Percentiles rank a stretch among this genome's conserved stretches.
These are phyloP conservation scores for Gerris buenoi DNA, from an alignment of 1,140 invertebrate genomes.

Conservation along the genomic window DNA sequence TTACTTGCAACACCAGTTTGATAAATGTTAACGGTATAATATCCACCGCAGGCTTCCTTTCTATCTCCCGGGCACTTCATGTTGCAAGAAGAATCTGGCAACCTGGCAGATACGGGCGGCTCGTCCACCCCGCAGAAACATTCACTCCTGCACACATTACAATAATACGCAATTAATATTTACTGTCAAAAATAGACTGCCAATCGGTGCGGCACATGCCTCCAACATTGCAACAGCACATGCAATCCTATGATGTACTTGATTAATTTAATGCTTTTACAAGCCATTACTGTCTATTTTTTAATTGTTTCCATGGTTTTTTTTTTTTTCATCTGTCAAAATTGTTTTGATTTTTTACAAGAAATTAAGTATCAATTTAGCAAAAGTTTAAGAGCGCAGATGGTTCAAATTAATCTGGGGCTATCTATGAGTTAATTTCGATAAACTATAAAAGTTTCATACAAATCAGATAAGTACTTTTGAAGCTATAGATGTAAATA, in stretches of 20 bases:
- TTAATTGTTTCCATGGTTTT: too few species aligned
- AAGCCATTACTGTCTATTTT: too few species aligned
- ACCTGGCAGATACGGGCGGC: conserved; percentile 37
- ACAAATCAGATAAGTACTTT: too few species aligned
- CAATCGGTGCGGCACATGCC: not conserved
- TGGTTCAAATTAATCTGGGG: too few species aligned
- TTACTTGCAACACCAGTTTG: conserved; percentile 72
- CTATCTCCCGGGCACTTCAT: conserved; percentile 65
- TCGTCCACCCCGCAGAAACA: conserved; percentile 80
- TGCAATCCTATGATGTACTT: not conserved
- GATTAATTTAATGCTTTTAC: not conserved
- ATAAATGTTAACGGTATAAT: conserved; percentile 72
- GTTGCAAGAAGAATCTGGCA: conserved; percentile 54
- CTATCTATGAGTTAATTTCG: too few species aligned
- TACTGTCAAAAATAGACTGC: not conserved
- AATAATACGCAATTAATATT: conserved; percentile 2
- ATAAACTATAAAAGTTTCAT: too few species aligned
- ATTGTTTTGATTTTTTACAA: too few species aligned
- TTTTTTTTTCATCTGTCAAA: too few species aligned
- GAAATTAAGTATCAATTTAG: too few species aligned
- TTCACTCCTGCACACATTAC: conserved; percentile 45
- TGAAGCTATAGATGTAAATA: too few species aligned
- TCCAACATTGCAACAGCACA: not conserved
- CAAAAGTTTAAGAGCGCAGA: too few species aligned
- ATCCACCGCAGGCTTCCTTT: conserved; percentile 65